Evolutionary conservation across 2,888 invertebrate genomes (phyloP).

Genomic region (Zele albiditarsus): DNA sequence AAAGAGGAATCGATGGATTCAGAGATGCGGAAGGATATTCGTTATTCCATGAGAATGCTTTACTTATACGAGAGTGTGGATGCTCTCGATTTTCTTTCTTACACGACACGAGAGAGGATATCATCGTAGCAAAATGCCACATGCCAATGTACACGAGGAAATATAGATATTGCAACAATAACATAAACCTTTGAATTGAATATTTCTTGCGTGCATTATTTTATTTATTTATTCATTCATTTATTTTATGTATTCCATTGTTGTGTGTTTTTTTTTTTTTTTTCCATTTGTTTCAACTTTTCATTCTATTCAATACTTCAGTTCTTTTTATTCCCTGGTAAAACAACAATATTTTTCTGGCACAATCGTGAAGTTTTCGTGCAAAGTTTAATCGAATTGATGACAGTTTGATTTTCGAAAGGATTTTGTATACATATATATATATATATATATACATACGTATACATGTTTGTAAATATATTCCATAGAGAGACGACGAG

Average conservation of each 20-base stretch:
- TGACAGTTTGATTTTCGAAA: slow-evolving; percentile 8
- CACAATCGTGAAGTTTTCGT: background rate
- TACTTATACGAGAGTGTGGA: slow-evolving; percentile 26
- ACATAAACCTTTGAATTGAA: background rate
- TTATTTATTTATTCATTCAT: background rate
- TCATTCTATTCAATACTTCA: background rate
- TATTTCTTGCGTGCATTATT: background rate
- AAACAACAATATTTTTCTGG: background rate
- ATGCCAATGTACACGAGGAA: background rate
- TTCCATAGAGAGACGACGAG: background rate
- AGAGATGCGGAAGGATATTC: slow-evolving; percentile 32
- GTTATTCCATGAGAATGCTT: slow-evolving; percentile 37
- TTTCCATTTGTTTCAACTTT: background rate
- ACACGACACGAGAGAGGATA: background rate
- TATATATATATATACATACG: background rate
- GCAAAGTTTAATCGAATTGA: background rate
- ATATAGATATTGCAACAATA: background rate
- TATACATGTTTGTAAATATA: background rate
- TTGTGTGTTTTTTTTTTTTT: too few species aligned
- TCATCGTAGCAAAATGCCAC: background rate
- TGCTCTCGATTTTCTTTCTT: slow-evolving; percentile 5
- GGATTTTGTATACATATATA: background rate
- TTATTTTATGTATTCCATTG: background rate
- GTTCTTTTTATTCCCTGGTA: background rate
- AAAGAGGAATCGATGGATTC: slow-evolving; percentile 24